Conservation (phyloP, 1,140 invertebrate species). For the Drosophila ogumai region DNA sequence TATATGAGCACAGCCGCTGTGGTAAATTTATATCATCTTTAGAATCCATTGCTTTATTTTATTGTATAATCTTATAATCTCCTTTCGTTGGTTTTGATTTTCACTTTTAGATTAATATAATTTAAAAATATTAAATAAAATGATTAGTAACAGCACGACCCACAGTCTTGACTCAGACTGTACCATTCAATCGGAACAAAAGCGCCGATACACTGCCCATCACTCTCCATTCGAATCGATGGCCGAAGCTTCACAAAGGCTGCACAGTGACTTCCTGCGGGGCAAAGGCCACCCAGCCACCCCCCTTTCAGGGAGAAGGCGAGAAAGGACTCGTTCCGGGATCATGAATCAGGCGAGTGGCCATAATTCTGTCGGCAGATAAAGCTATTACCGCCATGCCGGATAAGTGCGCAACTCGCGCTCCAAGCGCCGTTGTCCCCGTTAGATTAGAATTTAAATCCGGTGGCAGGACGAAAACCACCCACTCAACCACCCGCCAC, state of each 20-base stretch:
- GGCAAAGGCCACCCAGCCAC: background rate
- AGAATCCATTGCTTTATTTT: too few species aligned
- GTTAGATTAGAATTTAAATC: constrained; percentile 82
- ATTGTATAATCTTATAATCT: too few species aligned
- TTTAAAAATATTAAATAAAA: background rate
- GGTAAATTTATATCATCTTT: too few species aligned
- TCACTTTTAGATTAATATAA: background rate
- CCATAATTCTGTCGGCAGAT: constrained; percentile 82
- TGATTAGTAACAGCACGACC: background rate
- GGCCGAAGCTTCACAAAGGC: constrained; percentile 49
- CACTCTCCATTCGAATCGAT: constrained; percentile 57
- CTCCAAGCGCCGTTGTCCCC: constrained; percentile 42
- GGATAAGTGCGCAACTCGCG: constrained; percentile 71
- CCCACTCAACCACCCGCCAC: constrained; percentile 12
- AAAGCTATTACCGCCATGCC: constrained; percentile 81
- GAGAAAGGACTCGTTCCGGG: constrained; percentile 44
- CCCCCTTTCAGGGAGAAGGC: constrained; percentile 3
- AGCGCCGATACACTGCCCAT: constrained; percentile 40
- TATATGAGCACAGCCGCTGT: too few species aligned
- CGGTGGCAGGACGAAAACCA: constrained; percentile 43
- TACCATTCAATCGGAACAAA: constrained; percentile 10
- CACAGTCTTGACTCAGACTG: background rate
- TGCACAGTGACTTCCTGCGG: constrained; percentile 47
- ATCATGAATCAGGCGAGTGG: constrained; percentile 75
- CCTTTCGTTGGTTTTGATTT: too few species aligned